Evolutionary conservation across 2,797 vertebrate species (phyloP), one percentile per base, ranked within the genome.

Genomic region (Hippoglossus hippoglossus): DNA sequence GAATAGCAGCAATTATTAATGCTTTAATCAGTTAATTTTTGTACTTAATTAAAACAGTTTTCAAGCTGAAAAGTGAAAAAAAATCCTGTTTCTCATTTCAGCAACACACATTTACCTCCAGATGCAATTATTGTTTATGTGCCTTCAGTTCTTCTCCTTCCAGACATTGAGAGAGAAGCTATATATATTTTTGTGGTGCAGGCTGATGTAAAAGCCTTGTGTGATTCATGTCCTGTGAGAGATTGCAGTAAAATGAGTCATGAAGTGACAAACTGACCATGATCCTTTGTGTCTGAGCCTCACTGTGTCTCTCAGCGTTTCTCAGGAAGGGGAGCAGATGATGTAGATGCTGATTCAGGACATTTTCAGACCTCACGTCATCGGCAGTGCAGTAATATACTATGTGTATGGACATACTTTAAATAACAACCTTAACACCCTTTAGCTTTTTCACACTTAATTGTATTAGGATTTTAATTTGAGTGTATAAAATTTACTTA

Each of bases 191-290:
- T 63, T n/a, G 63, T 71, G 67, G 52, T 22, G 18, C 19, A 47
- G 39, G 51, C 4, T 21, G 58, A 56, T 39, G 65, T 71, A 73
- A 77, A 52, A 75, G 26, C n/a, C 58, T 66, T 2, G 3, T 82
- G 80, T 75, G 85, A 89, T 71, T 89, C 47, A 84, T 79, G 77
- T 73, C 61, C 65, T n/a, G 36, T 15, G 44, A 75, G 58, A 44
- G 57, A 71, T 62, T 53, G 58, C 70, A 79, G 76, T 36, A n/a
- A 69, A 76, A 49, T 81, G 84, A 89, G 62, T 89, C 86, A 75
- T 28, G 39, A 11, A 62, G 73, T 39, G 31, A 46, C 61, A 60
- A 65, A 71, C 58, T 67, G 72, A 82, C 79, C 81, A 22, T 11
- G 54, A 56, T n/a, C 44, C 44, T 65, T 21, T 71, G 66, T 78